Evolutionary conservation across 1,140 invertebrate genomes (phyloP).

Genomic region (Panulirus ornatus): DNA sequence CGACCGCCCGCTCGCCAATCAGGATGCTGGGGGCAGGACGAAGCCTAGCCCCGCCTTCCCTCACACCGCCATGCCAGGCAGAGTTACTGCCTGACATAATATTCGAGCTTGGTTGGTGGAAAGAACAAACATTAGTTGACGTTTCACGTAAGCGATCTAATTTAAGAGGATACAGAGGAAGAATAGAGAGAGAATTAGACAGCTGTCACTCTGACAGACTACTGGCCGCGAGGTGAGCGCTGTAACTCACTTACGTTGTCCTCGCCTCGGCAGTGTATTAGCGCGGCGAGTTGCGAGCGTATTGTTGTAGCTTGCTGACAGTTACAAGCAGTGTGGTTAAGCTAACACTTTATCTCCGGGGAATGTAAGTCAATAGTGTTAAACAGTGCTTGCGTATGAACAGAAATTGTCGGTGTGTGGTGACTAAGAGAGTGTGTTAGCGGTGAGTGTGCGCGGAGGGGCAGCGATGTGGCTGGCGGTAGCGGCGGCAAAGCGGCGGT

Average conservation of each 20-base stretch:
- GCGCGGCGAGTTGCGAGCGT: conserved; percentile 25
- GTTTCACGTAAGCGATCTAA: conserved; percentile 71
- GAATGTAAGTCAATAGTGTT: conserved; percentile 35
- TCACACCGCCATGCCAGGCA: conserved; percentile 66
- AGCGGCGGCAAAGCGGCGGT: conserved; percentile 58
- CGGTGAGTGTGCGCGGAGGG: conserved; percentile 7
- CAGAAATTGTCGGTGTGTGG: background rate
- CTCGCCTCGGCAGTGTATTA: background rate
- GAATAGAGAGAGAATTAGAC: conserved; percentile 63
- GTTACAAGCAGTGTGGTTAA: background rate
- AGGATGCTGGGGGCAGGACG: conserved; percentile 10
- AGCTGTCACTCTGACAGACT: conserved; percentile 56
- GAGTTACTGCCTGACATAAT: conserved; percentile 70
- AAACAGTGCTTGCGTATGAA: conserved; percentile 18
- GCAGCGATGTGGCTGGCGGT: conserved; percentile 40
- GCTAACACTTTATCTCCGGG: background rate
- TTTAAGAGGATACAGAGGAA: conserved; percentile 57
- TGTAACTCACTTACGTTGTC: conserved; percentile 43
- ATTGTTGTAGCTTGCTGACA: conserved; percentile 25
- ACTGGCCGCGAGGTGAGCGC: conserved; percentile 25
- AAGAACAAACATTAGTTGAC: conserved; percentile 70
- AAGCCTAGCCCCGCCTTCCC: conserved; percentile 13
- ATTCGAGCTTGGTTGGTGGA: conserved; percentile 69
- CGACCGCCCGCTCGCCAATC: conserved; percentile 23
- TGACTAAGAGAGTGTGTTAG: background rate